phyloP scores from a whole-genome alignment of 1,140 invertebrate species.

The Brachionus plicatilis region DNA sequence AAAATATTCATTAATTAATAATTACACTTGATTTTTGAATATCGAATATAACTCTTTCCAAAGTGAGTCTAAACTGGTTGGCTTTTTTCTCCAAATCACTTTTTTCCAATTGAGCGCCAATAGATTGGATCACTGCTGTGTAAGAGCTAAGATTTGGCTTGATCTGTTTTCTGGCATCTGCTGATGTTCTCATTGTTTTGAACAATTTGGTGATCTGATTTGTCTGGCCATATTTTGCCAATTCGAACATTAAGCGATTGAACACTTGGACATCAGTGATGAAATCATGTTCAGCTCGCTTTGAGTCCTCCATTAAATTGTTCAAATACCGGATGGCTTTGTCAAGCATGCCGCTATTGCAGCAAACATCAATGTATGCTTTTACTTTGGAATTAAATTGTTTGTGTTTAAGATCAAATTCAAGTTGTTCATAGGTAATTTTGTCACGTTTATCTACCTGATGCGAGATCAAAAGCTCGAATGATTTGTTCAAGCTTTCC shows the following conservation, averaged over 20 bases:
- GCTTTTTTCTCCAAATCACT: background rate
- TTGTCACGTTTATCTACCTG: background rate
- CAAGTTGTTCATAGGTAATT: background rate
- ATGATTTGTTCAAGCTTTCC: slow-evolving; percentile 35
- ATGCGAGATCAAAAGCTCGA: slow-evolving; percentile 7
- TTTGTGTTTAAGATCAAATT: slow-evolving; percentile 17
- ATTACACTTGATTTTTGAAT: slow-evolving; percentile 34
- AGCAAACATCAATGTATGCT: slow-evolving; percentile 17
- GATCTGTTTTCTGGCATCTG: background rate
- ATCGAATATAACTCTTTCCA: slow-evolving; percentile 19
- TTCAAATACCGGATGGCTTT: background rate
- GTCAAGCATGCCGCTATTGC: background rate
- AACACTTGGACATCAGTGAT: slow-evolving; percentile 16
- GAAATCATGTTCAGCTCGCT: background rate
- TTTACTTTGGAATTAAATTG: slow-evolving; percentile 15
- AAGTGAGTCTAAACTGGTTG: background rate
- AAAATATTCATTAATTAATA: background rate
- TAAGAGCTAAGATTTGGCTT: slow-evolving; percentile 16
- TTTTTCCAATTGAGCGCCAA: background rate
- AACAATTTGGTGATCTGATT: background rate
- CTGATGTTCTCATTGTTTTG: background rate
- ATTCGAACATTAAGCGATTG: slow-evolving; percentile 38
- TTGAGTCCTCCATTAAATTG: background rate
- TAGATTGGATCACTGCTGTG: background rate
- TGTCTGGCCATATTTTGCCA: background rate